Percentiles rank a stretch among this genome's conserved stretches.
phyloP scores from a whole-genome alignment of 2,888 invertebrate species.

The Dorcus hopei region DNA sequence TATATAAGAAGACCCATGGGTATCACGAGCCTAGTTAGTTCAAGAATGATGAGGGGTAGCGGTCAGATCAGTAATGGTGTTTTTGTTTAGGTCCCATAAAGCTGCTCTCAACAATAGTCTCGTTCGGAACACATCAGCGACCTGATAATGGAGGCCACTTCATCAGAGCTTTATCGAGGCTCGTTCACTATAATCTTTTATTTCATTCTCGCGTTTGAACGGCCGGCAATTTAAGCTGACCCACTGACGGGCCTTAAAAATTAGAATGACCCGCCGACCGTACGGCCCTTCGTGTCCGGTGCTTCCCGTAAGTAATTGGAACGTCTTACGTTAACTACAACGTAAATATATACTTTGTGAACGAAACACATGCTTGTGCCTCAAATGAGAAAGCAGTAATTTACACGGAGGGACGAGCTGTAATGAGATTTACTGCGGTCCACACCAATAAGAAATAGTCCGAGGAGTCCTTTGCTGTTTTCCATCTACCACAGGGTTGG shows the following conservation, averaged over 20 bases:
- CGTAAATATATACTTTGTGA: conserved; percentile 31
- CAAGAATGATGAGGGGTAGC: conserved; percentile 16
- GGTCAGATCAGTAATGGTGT: conserved; percentile 41
- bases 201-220: not conserved
- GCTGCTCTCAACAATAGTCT: conserved; percentile 39
- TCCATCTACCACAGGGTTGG: conserved; percentile 27
- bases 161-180: conserved; percentile 32
- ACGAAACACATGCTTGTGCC: conserved; percentile 36
- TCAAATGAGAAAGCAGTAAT: conserved; percentile 41
- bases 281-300: not conserved
- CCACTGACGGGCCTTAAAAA: not conserved
- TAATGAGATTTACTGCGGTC: conserved; percentile 43
- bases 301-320: conserved; percentile 18
- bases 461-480: conserved; percentile 27
- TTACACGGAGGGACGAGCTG: conserved; percentile 41
- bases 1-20: not conserved
- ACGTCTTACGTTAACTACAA: conserved; percentile 18
- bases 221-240: too few species aligned
- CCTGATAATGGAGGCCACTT: conserved; percentile 41
- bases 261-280: not conserved
- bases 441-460: conserved; percentile 41
- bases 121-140: conserved; percentile 40
- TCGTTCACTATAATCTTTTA: conserved; percentile 26
- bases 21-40: conserved; percentile 16
- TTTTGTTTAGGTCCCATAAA: conserved; percentile 47